Percentiles rank a stretch among this genome's conserved stretches.
phyloP scores from a whole-genome alignment of 2,888 invertebrate genomes.

The Euphydryas editha region DNA sequence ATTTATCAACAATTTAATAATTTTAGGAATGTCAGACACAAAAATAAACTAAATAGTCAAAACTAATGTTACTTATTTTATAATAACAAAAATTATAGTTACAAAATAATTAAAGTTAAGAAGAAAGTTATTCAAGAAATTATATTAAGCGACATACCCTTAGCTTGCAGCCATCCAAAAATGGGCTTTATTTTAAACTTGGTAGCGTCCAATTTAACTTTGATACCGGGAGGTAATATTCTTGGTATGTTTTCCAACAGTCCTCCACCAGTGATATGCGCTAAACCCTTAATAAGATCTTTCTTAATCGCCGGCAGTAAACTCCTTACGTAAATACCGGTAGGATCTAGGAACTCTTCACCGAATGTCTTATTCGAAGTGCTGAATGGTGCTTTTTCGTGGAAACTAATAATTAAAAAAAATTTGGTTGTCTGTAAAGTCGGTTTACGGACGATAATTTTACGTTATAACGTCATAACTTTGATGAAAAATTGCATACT shows the following conservation, averaged over 20 bases:
- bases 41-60: too few species aligned
- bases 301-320: conserved; percentile 88
- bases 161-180: conserved; percentile 94
- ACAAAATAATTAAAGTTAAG: too few species aligned
- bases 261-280: conserved; percentile 98
- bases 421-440: too few species aligned
- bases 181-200: conserved; percentile 90
- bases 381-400: conserved; percentile 73
- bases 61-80: too few species aligned
- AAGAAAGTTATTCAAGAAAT: neutral
- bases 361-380: conserved; percentile 79
- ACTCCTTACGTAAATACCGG: conserved; percentile 92
- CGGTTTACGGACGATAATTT: too few species aligned
- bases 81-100: too few species aligned
- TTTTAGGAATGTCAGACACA: too few species aligned
- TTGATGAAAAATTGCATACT: too few species aligned
- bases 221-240: conserved; percentile 87
- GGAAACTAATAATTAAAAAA: conserved; percentile 53
- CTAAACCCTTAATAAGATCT: conserved; percentile 91
- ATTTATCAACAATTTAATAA: too few species aligned
- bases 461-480: too few species aligned
- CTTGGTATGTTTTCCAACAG: conserved; percentile 94
- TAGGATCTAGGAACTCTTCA: conserved; percentile 92
- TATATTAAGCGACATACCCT: conserved; percentile 73
- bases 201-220: conserved; percentile 87